Evolutionary conservation across 2,888 invertebrate genomes (phyloP).

Genomic region (Coenonympha glycerion): DNA sequence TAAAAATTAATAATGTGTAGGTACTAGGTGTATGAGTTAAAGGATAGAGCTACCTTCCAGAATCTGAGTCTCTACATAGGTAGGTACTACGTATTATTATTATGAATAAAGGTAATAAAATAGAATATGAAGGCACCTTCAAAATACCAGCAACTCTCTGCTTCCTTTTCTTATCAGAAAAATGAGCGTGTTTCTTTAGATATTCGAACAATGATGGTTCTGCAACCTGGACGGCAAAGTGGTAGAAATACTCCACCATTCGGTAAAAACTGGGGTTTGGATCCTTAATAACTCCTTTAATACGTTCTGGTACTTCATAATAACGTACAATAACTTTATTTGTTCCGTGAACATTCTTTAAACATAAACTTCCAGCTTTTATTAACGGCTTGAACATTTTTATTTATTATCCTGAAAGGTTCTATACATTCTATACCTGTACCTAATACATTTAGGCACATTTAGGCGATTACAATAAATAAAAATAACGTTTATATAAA

Average conservation of each 20-base stretch:
- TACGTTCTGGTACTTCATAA: background rate
- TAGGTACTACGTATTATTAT: no score
- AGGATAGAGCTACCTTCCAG: no score
- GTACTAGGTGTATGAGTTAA: no score
- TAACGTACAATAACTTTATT: background rate
- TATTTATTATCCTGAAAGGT: background rate
- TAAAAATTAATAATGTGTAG: no score
- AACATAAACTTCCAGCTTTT: background rate
- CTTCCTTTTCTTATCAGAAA: slow-evolving; percentile 75
- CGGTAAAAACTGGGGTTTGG: background rate
- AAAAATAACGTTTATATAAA: no score
- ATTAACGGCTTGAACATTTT: slow-evolving; percentile 23
- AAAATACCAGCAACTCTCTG: slow-evolving; percentile 77
- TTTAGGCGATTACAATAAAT: no score
- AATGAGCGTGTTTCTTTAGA: slow-evolving; percentile 58
- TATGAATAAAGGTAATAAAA: no score
- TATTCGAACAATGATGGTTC: slow-evolving; percentile 75
- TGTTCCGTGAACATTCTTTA: background rate
- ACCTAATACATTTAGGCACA: no score
- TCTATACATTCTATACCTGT: no score
- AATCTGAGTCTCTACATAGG: no score
- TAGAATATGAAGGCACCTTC: no score
- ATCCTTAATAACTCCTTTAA: background rate
- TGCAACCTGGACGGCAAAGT: slow-evolving; percentile 43
- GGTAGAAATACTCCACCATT: slow-evolving; percentile 3